Evolutionary conservation across 2,888 invertebrate species (phyloP).

Genomic region (Adela reaumurella): DNA sequence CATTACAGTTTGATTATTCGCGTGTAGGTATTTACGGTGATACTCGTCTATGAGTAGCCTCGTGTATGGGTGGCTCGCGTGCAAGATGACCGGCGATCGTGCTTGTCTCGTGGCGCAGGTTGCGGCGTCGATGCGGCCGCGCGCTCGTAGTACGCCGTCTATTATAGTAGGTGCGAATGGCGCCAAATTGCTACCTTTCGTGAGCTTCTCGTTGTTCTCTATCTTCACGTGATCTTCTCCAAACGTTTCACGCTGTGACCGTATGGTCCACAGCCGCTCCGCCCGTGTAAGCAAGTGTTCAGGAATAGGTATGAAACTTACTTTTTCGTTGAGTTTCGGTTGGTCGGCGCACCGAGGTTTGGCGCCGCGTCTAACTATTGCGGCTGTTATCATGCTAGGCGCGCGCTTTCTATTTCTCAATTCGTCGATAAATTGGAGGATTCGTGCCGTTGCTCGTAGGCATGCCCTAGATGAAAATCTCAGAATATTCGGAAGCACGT

Average conservation of each 20-base stretch:
- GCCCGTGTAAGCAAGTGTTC: no score
- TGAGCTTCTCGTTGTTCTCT: background rate
- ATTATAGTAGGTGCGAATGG: background rate
- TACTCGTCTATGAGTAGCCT: conserved; percentile 1
- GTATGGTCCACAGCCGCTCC: background rate
- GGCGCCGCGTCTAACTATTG: no score
- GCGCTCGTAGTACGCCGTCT: background rate
- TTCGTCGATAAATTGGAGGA: conserved; percentile 5
- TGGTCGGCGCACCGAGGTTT: no score
- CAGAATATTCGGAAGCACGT: no score
- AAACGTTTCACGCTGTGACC: background rate
- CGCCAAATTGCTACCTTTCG: background rate
- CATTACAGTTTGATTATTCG: conserved; percentile 5
- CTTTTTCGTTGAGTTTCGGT: no score
- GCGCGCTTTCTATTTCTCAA: no score
- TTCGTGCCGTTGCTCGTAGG: conserved; percentile 1
- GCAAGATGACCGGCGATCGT: conserved; percentile 1
- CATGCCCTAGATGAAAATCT: no score
- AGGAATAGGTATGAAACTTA: no score
- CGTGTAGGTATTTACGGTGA: conserved; percentile 5
- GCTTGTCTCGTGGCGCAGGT: background rate
- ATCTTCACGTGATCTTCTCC: background rate
- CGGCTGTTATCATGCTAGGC: no score
- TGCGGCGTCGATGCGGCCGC: background rate
- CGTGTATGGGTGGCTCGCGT: background rate